These are phyloP conservation scores for Leptinotarsa texana DNA, from an alignment of 1,140 invertebrate species.

Conservation along the genomic window DNA sequence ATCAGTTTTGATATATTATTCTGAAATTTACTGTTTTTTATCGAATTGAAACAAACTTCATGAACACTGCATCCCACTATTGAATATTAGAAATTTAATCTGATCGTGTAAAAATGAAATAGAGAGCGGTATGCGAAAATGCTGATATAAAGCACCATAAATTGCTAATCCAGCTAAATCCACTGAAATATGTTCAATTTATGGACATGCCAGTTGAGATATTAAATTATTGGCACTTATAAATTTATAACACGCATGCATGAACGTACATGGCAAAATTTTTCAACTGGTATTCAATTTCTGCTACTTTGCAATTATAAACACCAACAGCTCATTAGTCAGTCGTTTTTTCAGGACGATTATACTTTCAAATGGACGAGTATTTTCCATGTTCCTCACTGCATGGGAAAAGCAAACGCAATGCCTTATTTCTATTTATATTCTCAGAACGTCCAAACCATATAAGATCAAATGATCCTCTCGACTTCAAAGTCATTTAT, in stretches of 20 bases:
- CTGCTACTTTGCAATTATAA: constrained; percentile 1
- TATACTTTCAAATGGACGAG: background rate
- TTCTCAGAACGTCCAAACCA: background rate
- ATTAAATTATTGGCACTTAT: background rate
- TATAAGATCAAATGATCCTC: constrained; percentile 3
- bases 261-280: constrained; percentile 2
- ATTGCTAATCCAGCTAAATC: constrained; percentile 1
- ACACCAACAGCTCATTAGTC: background rate
- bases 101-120: background rate
- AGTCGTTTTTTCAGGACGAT: constrained; percentile 2
- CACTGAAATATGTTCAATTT: background rate
- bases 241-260: background rate
- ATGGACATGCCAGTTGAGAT: constrained; percentile 5
- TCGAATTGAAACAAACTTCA: too few species aligned
- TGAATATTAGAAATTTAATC: background rate
- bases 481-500: background rate
- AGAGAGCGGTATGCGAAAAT: background rate
- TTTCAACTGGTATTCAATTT: background rate
- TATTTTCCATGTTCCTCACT: background rate
- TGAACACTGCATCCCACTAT: too few species aligned
- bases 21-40: too few species aligned
- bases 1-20: too few species aligned
- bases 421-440: background rate
- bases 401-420: background rate
- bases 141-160: constrained; percentile 1